phyloP scores from a whole-genome alignment of 2,888 invertebrate genomes.

The Synergus laeviventris region DNA sequence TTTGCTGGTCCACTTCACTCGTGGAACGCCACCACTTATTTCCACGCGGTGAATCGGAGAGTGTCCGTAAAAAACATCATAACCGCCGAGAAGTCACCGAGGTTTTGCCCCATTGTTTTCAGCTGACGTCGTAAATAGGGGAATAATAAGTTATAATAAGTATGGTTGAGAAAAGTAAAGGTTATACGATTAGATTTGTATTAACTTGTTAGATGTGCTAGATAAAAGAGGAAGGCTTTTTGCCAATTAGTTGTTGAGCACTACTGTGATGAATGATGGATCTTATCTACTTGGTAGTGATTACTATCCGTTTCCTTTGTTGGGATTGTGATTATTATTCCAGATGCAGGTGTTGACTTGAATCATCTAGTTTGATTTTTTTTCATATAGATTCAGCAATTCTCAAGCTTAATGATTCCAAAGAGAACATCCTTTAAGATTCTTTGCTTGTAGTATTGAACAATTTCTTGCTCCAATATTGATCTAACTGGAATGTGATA shows the following conservation, averaged over 20 bases:
- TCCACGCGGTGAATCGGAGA: conserved; percentile 46
- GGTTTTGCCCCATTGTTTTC: conserved; percentile 2
- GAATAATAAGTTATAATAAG: background rate
- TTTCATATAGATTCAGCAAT: no score
- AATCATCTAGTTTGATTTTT: background rate
- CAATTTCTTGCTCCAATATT: conserved; percentile 29
- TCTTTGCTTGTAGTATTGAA: background rate
- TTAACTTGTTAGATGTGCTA: conserved; percentile 1
- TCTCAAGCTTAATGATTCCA: background rate
- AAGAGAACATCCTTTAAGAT: background rate
- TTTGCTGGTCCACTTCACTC: conserved; percentile 43
- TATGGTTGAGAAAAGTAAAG: conserved; percentile 1
- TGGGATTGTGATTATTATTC: conserved; percentile 6
- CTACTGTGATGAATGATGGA: conserved; percentile 10
- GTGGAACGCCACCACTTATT: conserved; percentile 21
- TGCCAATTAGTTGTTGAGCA: conserved; percentile 1
- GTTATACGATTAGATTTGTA: background rate
- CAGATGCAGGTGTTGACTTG: background rate
- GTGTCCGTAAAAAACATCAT: conserved; percentile 48
- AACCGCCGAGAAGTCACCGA: conserved; percentile 49
- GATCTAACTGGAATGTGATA: conserved; percentile 27
- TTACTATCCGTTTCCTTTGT: conserved; percentile 23
- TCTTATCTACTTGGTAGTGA: conserved; percentile 12
- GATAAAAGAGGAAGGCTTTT: background rate
- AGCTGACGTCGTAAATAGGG: background rate